Percentiles rank a stretch among this genome's conserved stretches.
Evolutionary conservation across 2,888 invertebrate genomes (phyloP).

Genomic region (Mimachlamys varia): DNA sequence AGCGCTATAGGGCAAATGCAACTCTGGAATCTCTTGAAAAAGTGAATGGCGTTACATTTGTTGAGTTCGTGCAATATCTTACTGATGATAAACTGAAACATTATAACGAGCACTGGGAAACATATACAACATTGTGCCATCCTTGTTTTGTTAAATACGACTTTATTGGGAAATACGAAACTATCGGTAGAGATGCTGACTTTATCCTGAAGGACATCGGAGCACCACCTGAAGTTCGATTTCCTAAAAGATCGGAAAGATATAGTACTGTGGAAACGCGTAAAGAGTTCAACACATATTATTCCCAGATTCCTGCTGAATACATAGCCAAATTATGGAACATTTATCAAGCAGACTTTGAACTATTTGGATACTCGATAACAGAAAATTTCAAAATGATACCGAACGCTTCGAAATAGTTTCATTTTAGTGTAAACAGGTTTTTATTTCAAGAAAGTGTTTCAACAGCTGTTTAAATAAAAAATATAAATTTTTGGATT

Average conservation of each 20-base stretch:
- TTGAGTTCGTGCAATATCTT: not conserved
- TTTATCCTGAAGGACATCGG: conserved; percentile 62
- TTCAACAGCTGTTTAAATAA: no score
- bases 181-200: conserved; percentile 89
- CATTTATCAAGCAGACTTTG: not conserved
- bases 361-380: not conserved
- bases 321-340: not conserved
- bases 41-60: not conserved
- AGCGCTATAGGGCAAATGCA: not conserved
- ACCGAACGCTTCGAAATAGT: not conserved
- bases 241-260: conserved; percentile 46
- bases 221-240: conserved; percentile 42
- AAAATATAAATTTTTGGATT: no score
- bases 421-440: no score
- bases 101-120: conserved; percentile 88
- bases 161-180: conserved; percentile 94
- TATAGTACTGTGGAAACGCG: not conserved
- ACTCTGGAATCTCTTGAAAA: not conserved
- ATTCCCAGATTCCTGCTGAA: not conserved
- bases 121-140: conserved; percentile 90
- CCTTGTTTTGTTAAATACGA: conserved; percentile 93
- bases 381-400: not conserved
- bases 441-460: no score
- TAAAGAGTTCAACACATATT: not conserved
- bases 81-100: not conserved